These are phyloP conservation scores for Polietes domitor DNA, from an alignment of 2,888 invertebrate species.

Conservation along the genomic window DNA sequence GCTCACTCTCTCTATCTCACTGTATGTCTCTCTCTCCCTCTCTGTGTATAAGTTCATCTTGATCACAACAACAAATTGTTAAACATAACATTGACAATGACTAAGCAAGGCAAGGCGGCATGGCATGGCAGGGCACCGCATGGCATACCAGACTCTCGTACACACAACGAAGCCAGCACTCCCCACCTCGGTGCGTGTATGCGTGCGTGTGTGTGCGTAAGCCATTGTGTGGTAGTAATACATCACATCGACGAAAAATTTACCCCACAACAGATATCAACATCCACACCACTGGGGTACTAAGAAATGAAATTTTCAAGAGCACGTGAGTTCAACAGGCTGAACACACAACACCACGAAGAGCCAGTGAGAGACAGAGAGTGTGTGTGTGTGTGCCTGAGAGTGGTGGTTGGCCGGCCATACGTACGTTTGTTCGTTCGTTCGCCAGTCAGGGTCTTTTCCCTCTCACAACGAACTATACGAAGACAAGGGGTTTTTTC, in stretches of 20 bases:
- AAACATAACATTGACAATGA: slow-evolving; percentile 57
- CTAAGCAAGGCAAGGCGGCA: slow-evolving; percentile 40
- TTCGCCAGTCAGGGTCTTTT: slow-evolving; percentile 51
- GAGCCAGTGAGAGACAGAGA: background rate
- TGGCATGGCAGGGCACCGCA: background rate
- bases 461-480: slow-evolving; percentile 44
- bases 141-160: slow-evolving; percentile 22
- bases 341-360: background rate
- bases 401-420: slow-evolving; percentile 2
- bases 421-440: too few species aligned
- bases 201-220: background rate
- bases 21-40: background rate
- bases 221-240: slow-evolving; percentile 31
- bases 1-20: too few species aligned
- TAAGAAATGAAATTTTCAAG: slow-evolving; percentile 60
- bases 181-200: background rate
- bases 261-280: slow-evolving; percentile 32
- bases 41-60: background rate
- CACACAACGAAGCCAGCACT: background rate
- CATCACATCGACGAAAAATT: slow-evolving; percentile 16
- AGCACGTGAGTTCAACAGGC: slow-evolving; percentile 63
- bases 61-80: slow-evolving; percentile 35
- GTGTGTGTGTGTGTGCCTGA: slow-evolving; percentile 15
- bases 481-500: slow-evolving; percentile 51
- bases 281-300: background rate